Evolutionary conservation across 23 tunicate genomes (phyloP), one percentile per base, ranked within the genome.

Genomic region (Diplosoma virens): DNA sequence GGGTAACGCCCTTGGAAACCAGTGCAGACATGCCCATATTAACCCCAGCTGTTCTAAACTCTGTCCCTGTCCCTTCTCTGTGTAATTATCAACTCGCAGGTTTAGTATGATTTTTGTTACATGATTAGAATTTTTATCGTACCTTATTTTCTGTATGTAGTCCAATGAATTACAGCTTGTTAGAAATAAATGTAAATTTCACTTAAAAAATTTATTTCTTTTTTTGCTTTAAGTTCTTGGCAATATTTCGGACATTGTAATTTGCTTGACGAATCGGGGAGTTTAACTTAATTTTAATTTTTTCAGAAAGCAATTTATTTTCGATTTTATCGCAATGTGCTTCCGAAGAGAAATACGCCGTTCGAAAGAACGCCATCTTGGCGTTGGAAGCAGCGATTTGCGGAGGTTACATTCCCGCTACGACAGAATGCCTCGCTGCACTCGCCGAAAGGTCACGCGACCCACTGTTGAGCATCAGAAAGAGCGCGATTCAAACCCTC

Each of bases 401-500:
- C 28, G 28, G 22, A 22, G 82, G 77, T 26, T 84, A 33, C 75
- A 59, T 84, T 3, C 58, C 82, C 9, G 79, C 81, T 5, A 79
- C 71, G 29, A 67, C 64, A 25, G 77, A 75, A 21, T 29, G 68
- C 27, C 33, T 90, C 24, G 66, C 33, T 37, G 30, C 79, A 1
- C 34, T 90, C 24, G 65, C 46, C 4, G 58, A 66, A 17, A 37
- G 82, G 26, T 79, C 86, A 36, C 50, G 82, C 1, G 97, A 90
- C 45, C 90, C 90, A 1, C 26, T 86, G 65, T 32, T 90, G 26
- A 84, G 83, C 41, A 88, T 90, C 33, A 58, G 97, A 37, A 90
- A 90, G 36, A 23, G 30, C 1, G 97, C 97, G 2, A 56, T 90
- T 17, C 84, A 74, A 47, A 78, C 86, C 37, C 47, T 78, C 6